A percentile compares a stretch with the other conserved stretches of the same genome.
phyloP scores from a whole-genome alignment of 2,113 vertebrate species.

The Corydoras sp. region DNA sequence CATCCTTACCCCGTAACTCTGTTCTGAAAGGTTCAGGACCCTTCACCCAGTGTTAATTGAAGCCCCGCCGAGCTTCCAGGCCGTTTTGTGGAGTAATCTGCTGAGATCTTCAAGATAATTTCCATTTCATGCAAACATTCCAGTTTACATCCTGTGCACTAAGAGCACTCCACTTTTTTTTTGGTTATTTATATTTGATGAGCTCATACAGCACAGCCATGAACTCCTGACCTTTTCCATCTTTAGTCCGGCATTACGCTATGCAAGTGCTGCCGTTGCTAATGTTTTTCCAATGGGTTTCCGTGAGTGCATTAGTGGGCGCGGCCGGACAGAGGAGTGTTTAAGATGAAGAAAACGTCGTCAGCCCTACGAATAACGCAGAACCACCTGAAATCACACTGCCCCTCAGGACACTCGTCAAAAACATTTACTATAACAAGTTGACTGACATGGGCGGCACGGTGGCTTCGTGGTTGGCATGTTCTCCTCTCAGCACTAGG shows the following conservation, averaged over 20 bases:
- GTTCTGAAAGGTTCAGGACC: background rate
- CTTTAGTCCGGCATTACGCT: slow-evolving; percentile 38
- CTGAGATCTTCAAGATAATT: background rate
- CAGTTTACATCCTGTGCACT: slow-evolving; percentile 7
- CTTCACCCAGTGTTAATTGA: background rate
- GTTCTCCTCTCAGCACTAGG: too few relatives aligned
- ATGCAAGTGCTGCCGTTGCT: slow-evolving; percentile 33
- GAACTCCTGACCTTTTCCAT: slow-evolving; percentile 39
- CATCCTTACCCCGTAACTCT: too few relatives aligned
- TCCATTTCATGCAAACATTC: slow-evolving; percentile 18
- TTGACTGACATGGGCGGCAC: too few relatives aligned
- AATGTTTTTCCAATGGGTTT: slow-evolving; percentile 12
- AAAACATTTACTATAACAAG: slow-evolving; percentile 8
- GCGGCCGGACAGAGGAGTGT: slow-evolving; percentile 5
- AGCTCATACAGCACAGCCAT: slow-evolving; percentile 26
- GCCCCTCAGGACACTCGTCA: background rate
- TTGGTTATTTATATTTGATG: slow-evolving; percentile 46
- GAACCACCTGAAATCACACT: background rate
- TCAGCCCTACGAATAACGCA: slow-evolving; percentile 2
- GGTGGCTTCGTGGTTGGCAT: too few relatives aligned
- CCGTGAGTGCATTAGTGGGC: slow-evolving; percentile 41
- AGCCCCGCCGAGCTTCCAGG: background rate
- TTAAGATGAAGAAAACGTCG: slow-evolving; percentile 15
- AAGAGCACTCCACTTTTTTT: slow-evolving; percentile 7
- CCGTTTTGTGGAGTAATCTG: background rate